Conservation (phyloP, 2,888 invertebrate genomes). For the Chymomyza caudatula region DNA sequence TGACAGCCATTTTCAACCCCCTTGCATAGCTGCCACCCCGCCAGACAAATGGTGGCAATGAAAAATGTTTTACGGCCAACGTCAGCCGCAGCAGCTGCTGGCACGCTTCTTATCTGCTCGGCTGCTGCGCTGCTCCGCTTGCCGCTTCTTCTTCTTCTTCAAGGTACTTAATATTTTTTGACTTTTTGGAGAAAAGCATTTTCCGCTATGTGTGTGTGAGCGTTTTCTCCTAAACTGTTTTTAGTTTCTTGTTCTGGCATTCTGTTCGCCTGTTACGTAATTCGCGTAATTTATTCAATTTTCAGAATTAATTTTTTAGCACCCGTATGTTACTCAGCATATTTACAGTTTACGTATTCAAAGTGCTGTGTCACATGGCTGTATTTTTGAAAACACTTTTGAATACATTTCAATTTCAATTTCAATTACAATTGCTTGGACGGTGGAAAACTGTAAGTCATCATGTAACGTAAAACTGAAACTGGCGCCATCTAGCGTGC, state of each 20-base stretch:
- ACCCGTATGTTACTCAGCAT: slow-evolving; percentile 40
- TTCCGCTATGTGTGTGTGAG: slow-evolving; percentile 38
- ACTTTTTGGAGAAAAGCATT: slow-evolving; percentile 71
- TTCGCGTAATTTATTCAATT: slow-evolving; percentile 77
- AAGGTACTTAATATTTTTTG: slow-evolving; percentile 66
- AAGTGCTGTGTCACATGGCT: neutral
- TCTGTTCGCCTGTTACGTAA: slow-evolving; percentile 72
- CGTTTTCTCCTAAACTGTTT: slow-evolving; percentile 59
- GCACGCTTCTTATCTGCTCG: slow-evolving; percentile 37
- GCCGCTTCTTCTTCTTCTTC: slow-evolving; percentile 41
- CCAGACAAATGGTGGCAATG: slow-evolving; percentile 24
- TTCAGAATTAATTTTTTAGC: slow-evolving; percentile 69
- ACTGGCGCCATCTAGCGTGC: slow-evolving; percentile 6
- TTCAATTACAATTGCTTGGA: neutral
- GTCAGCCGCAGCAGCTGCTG: slow-evolving; percentile 29
- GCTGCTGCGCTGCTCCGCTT: slow-evolving; percentile 25
- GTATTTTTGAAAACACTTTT: neutral
- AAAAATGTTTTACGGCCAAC: slow-evolving; percentile 63
- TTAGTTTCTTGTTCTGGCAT: slow-evolving; percentile 37
- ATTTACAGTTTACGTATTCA: neutral
- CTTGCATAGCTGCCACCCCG: slow-evolving; percentile 36
- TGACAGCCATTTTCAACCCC: slow-evolving; percentile 54
- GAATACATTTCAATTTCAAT: neutral
- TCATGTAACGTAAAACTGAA: neutral
- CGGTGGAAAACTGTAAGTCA: neutral